A percentile compares a stretch with the other conserved stretches of the same genome.
Conservation (phyloP, 1,140 invertebrate species). For the Euglossa dilemma region DNA sequence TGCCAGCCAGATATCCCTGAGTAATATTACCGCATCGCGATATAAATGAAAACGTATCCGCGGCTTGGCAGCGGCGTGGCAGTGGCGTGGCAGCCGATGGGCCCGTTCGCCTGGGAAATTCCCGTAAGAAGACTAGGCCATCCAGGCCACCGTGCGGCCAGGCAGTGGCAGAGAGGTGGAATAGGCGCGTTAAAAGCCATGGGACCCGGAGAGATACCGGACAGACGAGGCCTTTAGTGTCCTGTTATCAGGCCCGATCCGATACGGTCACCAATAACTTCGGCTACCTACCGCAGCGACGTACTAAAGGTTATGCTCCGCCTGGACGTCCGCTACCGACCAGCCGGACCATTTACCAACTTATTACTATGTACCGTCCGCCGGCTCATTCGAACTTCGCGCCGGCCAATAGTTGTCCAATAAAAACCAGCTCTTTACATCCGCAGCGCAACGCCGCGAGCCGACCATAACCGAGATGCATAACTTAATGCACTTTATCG, state of each 20-base stretch:
- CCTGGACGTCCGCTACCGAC: slow-evolving; percentile 42
- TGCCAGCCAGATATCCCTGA: slow-evolving; percentile 50
- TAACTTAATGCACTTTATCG: slow-evolving; percentile 61
- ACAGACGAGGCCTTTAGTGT: slow-evolving; percentile 69
- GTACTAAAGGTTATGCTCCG: slow-evolving; percentile 60
- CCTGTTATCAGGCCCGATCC: slow-evolving; percentile 73
- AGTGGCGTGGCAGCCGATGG: slow-evolving; percentile 21
- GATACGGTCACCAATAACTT: slow-evolving; percentile 70
- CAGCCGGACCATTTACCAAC: slow-evolving; percentile 57
- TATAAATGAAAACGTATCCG: slow-evolving; percentile 65
- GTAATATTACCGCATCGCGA: slow-evolving; percentile 59
- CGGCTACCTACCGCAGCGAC: slow-evolving; percentile 74
- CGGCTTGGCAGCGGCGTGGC: background rate
- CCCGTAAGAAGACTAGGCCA: background rate
- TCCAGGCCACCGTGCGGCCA: slow-evolving; percentile 7
- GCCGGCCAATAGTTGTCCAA: slow-evolving; percentile 63
- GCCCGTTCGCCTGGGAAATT: background rate
- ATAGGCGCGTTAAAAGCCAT: slow-evolving; percentile 54
- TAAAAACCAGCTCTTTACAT: slow-evolving; percentile 66
- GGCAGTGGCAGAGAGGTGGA: background rate
- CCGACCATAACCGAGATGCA: slow-evolving; percentile 48
- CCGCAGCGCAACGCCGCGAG: slow-evolving; percentile 41
- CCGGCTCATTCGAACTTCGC: slow-evolving; percentile 66
- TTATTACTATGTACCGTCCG: slow-evolving; percentile 67
- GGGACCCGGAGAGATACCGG: slow-evolving; percentile 53